Evolutionary conservation across 2,888 invertebrate genomes (phyloP).

Genomic region (Unio delphinus): DNA sequence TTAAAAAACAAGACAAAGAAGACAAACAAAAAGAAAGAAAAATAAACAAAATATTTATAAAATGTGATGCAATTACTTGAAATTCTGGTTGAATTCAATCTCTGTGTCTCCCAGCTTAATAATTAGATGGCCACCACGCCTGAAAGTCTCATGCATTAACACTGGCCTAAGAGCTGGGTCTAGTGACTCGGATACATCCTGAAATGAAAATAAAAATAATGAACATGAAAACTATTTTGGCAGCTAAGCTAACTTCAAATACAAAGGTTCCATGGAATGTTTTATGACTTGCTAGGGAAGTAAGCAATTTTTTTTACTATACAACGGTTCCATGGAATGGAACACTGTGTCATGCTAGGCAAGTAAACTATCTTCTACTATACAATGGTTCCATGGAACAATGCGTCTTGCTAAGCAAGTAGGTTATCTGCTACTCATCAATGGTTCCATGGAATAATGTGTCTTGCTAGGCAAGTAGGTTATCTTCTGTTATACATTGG

Average conservation of each 20-base stretch:
- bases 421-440: too few relatives aligned
- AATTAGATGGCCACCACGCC: conserved; percentile 62
- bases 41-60: background rate
- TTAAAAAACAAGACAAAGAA: too few relatives aligned
- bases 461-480: too few relatives aligned
- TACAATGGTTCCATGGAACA: too few relatives aligned
- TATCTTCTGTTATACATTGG: too few relatives aligned
- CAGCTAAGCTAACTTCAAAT: background rate
- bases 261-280: background rate
- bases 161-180: conserved; percentile 70
- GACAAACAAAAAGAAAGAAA: background rate
- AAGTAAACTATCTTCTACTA: too few relatives aligned
- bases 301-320: too few relatives aligned
- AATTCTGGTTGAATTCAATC: conserved; percentile 70
- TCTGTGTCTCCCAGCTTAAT: conserved; percentile 71
- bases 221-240: background rate
- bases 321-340: too few relatives aligned
- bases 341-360: too few relatives aligned
- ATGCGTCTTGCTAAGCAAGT: too few relatives aligned
- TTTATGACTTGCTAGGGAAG: too few relatives aligned
- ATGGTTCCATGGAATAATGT: too few relatives aligned
- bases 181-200: conserved; percentile 68
- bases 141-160: conserved; percentile 66
- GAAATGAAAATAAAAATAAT: conserved; percentile 11
- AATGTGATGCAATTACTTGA: conserved; percentile 57